Evolutionary conservation across 2,797 vertebrate species (phyloP).

Genomic region (Hipposideros larvatus): DNA sequence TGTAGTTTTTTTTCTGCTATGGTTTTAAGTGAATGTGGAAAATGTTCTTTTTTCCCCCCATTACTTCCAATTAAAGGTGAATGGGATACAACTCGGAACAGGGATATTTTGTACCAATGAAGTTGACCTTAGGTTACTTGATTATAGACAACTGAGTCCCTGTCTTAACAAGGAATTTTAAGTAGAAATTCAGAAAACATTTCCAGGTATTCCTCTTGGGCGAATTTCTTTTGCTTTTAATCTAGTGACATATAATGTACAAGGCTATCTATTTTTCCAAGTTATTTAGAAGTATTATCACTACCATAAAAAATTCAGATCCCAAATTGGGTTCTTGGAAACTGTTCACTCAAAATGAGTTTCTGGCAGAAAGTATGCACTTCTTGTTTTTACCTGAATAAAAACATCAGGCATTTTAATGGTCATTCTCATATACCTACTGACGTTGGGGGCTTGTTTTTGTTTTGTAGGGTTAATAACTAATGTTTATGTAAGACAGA

Average conservation of each 20-base stretch:
- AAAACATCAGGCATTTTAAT: conserved; percentile 52
- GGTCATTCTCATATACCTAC: background rate
- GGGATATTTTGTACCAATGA: background rate
- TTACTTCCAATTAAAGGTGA: background rate
- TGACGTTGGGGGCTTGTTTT: conserved; percentile 70
- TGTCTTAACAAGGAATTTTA: conserved; percentile 13
- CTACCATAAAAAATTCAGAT: conserved; percentile 37
- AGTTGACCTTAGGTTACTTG: conserved; percentile 4
- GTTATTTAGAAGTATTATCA: conserved; percentile 9
- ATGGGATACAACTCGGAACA: conserved; percentile 12
- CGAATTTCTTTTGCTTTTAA: conserved; percentile 46
- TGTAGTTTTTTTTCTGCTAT: background rate
- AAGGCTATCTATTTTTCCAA: conserved; percentile 37
- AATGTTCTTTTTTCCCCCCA: background rate
- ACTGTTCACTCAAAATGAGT: conserved; percentile 38
- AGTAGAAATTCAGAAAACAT: conserved; percentile 29
- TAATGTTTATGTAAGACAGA: conserved; percentile 55
- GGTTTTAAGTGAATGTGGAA: conserved; percentile 38
- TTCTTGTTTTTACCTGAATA: conserved; percentile 26
- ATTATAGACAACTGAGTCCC: background rate
- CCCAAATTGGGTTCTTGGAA: conserved; percentile 47
- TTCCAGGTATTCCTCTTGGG: background rate
- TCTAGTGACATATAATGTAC: background rate
- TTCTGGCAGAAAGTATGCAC: background rate
- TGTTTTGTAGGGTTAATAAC: conserved; percentile 83